phyloP scores from a whole-genome alignment of 2,888 invertebrate genomes.

The Antitype chi region DNA sequence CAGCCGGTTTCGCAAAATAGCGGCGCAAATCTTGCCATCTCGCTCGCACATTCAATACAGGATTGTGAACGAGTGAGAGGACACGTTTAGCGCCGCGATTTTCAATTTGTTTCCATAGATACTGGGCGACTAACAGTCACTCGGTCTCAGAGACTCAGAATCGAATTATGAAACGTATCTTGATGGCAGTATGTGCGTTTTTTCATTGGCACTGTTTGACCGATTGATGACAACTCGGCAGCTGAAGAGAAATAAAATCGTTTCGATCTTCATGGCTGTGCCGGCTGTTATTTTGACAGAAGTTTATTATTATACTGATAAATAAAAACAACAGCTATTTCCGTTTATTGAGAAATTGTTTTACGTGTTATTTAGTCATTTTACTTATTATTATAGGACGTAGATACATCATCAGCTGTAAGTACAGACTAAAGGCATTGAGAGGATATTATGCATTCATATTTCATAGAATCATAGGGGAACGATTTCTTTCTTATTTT shows the following conservation, averaged over 20 bases:
- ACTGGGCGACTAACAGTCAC: slow-evolving; percentile 25
- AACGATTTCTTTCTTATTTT: background rate
- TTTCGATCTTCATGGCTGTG: background rate
- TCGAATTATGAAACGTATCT: background rate
- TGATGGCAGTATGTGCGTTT: background rate
- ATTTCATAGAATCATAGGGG: accelerated
- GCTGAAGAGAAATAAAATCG: background rate
- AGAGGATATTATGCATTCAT: background rate
- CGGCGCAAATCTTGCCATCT: slow-evolving; percentile 9
- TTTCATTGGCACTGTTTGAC: background rate
- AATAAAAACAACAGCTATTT: background rate
- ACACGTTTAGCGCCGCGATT: background rate
- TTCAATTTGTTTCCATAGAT: slow-evolving; percentile 6
- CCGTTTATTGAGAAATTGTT: background rate
- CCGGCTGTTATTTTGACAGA: background rate
- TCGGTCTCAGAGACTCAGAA: background rate
- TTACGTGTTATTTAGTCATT: background rate
- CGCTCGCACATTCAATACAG: background rate
- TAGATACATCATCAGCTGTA: background rate
- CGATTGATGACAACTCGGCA: background rate
- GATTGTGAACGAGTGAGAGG: background rate
- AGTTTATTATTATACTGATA: no score
- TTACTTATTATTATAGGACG: background rate
- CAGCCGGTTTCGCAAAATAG: slow-evolving; percentile 24
- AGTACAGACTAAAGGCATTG: background rate